Conservation (phyloP, 1,140 invertebrate genomes). For the Pogonus chalceus region DNA sequence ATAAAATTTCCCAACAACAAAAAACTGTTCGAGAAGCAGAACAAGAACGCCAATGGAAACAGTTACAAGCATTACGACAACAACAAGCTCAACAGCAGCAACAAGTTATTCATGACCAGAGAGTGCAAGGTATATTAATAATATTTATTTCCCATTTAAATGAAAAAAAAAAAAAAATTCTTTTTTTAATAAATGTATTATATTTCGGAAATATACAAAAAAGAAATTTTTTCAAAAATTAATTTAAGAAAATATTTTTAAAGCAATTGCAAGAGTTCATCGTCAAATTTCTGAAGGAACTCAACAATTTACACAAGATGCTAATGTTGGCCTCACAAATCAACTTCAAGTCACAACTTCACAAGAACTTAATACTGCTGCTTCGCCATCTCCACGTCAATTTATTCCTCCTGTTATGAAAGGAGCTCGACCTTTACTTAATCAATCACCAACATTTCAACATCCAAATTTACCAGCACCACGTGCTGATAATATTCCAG, state of each 20-base stretch:
- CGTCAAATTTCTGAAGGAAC: constrained; percentile 41
- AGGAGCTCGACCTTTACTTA: constrained; percentile 32
- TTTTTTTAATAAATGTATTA: constrained; percentile 12
- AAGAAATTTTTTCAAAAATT: no score
- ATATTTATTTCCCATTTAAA: background rate
- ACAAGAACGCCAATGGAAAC: constrained; percentile 80
- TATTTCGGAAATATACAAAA: constrained; percentile 9
- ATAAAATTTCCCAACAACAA: constrained; percentile 50
- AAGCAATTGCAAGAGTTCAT: constrained; percentile 46
- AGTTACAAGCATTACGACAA: constrained; percentile 67
- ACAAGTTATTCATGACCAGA: constrained; percentile 64
- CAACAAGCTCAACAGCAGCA: constrained; percentile 74
- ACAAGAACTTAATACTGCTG: constrained; percentile 23
- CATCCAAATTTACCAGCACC: constrained; percentile 23
- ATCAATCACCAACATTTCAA: constrained; percentile 29
- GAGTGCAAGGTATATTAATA: constrained; percentile 49
- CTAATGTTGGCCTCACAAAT: constrained; percentile 37
- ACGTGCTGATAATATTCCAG: constrained; percentile 24
- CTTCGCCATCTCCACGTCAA: constrained; percentile 41
- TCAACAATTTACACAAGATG: constrained; percentile 27
- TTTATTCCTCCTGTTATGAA: constrained; percentile 40
- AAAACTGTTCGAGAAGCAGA: constrained; percentile 65
- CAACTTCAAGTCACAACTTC: constrained; percentile 41
- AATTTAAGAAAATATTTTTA: constrained; percentile 16
- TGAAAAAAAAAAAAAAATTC: constrained; percentile 6